These are phyloP conservation scores for Melanostoma scalare DNA, from an alignment of 2,888 invertebrate genomes.

Conservation along the genomic window DNA sequence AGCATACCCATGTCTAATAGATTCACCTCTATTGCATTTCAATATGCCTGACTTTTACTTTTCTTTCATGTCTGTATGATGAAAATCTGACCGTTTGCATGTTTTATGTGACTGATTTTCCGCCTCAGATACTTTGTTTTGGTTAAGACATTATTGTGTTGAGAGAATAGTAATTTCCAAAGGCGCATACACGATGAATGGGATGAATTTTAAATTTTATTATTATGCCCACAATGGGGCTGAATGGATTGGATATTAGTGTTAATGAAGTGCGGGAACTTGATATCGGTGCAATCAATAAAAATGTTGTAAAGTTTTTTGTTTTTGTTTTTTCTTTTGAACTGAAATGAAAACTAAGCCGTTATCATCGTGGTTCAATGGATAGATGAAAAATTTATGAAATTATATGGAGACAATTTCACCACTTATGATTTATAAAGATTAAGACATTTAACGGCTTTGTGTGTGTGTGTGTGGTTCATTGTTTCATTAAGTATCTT, in stretches of 20 bases:
- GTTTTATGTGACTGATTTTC: conserved; percentile 31
- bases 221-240: conserved; percentile 5
- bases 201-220: conserved; percentile 30
- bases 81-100: conserved; percentile 17
- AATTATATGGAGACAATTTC: too few species aligned
- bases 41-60: conserved; percentile 47
- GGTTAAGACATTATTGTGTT: conserved; percentile 5
- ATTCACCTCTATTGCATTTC: conserved; percentile 39
- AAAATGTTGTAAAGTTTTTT: neutral
- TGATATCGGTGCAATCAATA: neutral
- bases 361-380: neutral
- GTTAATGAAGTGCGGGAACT: conserved; percentile 23
- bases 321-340: neutral
- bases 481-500: too few species aligned
- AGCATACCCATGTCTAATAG: neutral
- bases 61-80: conserved; percentile 15
- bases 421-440: too few species aligned
- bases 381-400: too few species aligned
- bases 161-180: conserved; percentile 6
- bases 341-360: conserved; percentile 5
- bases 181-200: conserved; percentile 21
- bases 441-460: too few species aligned
- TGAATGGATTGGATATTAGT: conserved; percentile 28
- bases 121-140: conserved; percentile 9
- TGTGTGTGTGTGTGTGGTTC: too few species aligned